phyloP scores from a whole-genome alignment of 1,140 invertebrate species.

The Aphelinus certus region DNA sequence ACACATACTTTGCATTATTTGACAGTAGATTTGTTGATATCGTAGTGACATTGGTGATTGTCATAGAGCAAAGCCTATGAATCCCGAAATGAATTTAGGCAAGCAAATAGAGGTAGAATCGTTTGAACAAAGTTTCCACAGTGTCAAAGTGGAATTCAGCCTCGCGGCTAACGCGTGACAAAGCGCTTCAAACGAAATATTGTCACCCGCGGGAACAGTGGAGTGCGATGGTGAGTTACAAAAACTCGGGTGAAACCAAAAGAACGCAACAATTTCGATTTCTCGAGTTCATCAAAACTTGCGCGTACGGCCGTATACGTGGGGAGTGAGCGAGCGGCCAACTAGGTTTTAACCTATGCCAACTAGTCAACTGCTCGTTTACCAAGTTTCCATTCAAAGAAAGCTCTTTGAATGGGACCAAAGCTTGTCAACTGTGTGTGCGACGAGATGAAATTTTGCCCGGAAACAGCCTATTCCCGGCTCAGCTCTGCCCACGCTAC shows the following conservation, averaged over 20 bases:
- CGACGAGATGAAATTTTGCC: too few relatives aligned
- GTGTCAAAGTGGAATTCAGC: neutral
- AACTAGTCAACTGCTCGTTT: neutral
- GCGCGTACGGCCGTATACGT: neutral
- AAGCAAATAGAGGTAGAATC: neutral
- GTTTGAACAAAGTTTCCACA: slow-evolving; percentile 8
- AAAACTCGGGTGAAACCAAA: neutral
- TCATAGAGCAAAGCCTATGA: too few relatives aligned
- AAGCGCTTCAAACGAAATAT: slow-evolving; percentile 13
- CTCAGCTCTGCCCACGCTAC: too few relatives aligned
- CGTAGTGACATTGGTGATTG: too few relatives aligned
- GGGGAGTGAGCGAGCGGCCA: neutral
- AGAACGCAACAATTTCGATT: neutral
- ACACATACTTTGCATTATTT: too few relatives aligned
- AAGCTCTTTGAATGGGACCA: neutral
- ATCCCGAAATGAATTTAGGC: too few relatives aligned
- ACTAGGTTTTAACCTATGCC: neutral
- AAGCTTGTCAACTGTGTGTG: too few relatives aligned
- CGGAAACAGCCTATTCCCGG: too few relatives aligned
- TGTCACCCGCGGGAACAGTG: neutral
- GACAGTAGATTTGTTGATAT: too few relatives aligned
- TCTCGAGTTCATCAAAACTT: slow-evolving; percentile 11
- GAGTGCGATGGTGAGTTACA: neutral
- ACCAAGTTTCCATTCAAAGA: neutral
- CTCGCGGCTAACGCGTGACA: neutral